Conservation (phyloP, 2,888 invertebrate species). For the Drosophila suboccidentalis region DNA sequence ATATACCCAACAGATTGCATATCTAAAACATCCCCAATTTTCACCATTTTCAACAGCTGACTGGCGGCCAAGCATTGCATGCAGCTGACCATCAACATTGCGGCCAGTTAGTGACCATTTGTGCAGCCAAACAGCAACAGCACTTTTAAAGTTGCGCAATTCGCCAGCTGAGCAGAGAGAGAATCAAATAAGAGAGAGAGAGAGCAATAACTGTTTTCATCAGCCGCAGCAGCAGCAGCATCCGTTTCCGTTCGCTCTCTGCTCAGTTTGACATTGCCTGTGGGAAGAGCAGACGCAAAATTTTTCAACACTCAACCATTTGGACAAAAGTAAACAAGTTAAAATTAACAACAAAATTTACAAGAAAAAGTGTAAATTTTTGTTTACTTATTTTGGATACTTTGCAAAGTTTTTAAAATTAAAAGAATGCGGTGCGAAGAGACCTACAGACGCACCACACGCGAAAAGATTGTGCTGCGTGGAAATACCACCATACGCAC, state of each 20-base stretch:
- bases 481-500: slow-evolving; percentile 85
- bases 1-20: slow-evolving; percentile 19
- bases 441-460: slow-evolving; percentile 85
- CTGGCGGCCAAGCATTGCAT: slow-evolving; percentile 22
- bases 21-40: slow-evolving; percentile 30
- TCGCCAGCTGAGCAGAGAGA: slow-evolving; percentile 37
- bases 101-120: slow-evolving; percentile 64
- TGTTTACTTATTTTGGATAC: slow-evolving; percentile 19
- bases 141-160: slow-evolving; percentile 66
- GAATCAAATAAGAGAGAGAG: slow-evolving; percentile 5
- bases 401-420: slow-evolving; percentile 21
- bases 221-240: slow-evolving; percentile 46
- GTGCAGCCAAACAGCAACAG: slow-evolving; percentile 59
- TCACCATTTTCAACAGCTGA: slow-evolving; percentile 42
- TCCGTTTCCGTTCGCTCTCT: slow-evolving; percentile 41
- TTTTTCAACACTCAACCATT: slow-evolving; percentile 36
- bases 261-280: slow-evolving; percentile 57
- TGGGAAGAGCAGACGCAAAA: slow-evolving; percentile 53
- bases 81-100: slow-evolving; percentile 49
- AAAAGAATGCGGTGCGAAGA: slow-evolving; percentile 84
- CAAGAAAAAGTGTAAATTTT: slow-evolving; percentile 15
- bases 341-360: slow-evolving; percentile 34
- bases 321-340: slow-evolving; percentile 62
- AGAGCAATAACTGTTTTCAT: slow-evolving; percentile 16
- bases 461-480: slow-evolving; percentile 85